Percentiles rank a stretch among this genome's conserved stretches.
Conservation (phyloP, 2,888 invertebrate species). For the Cinara cedri region DNA sequence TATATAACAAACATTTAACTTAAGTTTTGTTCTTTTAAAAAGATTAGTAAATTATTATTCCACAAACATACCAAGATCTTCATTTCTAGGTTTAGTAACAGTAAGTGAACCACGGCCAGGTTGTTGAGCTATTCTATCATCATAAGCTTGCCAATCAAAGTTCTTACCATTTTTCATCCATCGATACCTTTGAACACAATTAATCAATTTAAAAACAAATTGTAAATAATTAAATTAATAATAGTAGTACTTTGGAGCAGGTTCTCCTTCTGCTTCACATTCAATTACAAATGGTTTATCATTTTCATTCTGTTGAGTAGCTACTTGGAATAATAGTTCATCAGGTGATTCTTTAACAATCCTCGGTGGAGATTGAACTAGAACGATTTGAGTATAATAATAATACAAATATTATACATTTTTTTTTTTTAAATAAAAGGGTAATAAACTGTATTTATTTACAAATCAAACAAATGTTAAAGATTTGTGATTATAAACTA, state of each 20-base stretch:
- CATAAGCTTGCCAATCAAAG: conserved; percentile 94
- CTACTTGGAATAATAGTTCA: conserved; percentile 90
- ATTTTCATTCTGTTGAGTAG: conserved; percentile 77
- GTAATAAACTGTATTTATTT: background rate
- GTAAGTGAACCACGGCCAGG: conserved; percentile 93
- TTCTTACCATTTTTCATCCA: conserved; percentile 96
- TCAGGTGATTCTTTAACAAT: conserved; percentile 92
- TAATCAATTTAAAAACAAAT: background rate
- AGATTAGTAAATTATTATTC: background rate
- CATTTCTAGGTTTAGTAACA: conserved; percentile 84
- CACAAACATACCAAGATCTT: conserved; percentile 75
- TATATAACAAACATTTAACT: background rate
- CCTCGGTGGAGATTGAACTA: conserved; percentile 75
- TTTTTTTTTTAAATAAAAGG: background rate
- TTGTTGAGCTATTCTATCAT: conserved; percentile 91
- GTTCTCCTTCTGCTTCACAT: conserved; percentile 95
- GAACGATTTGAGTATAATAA: background rate
- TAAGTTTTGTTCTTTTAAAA: background rate
- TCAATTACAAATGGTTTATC: conserved; percentile 94
- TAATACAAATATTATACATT: background rate
- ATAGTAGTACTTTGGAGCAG: conserved; percentile 81
- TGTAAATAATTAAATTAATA: conserved; percentile 62
- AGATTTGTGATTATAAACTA: no score
- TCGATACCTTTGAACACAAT: conserved; percentile 70
- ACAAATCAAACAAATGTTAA: background rate